phyloP scores from a whole-genome alignment of 2,113 vertebrate genomes.

The Sinocyclocheilus anophthalmus region DNA sequence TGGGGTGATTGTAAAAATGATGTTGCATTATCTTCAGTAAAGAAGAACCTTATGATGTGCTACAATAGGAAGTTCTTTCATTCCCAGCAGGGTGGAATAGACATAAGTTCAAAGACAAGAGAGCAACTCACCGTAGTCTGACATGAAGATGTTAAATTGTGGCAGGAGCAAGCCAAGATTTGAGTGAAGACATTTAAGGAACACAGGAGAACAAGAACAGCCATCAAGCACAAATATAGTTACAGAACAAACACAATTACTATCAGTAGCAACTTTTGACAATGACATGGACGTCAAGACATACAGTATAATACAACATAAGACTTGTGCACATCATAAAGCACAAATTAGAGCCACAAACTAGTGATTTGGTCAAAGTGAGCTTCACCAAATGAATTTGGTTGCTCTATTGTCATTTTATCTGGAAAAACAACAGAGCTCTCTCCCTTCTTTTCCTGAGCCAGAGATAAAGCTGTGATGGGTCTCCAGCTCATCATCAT shows the following conservation, averaged over 20 bases:
- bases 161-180: constrained; percentile 64
- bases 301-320: constrained; percentile 3
- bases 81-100: not conserved
- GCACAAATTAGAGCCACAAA: not conserved
- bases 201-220: constrained; percentile 53
- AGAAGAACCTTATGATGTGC: not conserved
- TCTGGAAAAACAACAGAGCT: not conserved
- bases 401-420: not conserved
- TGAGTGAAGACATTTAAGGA: constrained; percentile 62
- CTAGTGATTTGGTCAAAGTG: not conserved
- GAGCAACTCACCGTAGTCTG: constrained; percentile 76
- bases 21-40: not conserved
- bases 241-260: constrained; percentile 55
- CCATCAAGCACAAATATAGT: constrained; percentile 54
- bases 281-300: constrained; percentile 43
- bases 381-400: not conserved
- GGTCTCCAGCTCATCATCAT: not conserved
- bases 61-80: not conserved
- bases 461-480: not conserved
- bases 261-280: constrained; percentile 43
- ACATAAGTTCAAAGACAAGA: constrained; percentile 32
- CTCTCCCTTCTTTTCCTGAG: not conserved
- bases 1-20: not conserved
- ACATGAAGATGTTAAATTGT: constrained; percentile 57
- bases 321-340: not conserved